These are phyloP conservation scores for Pollenia angustigena DNA, from an alignment of 2,888 invertebrate genomes.

Conservation along the genomic window DNA sequence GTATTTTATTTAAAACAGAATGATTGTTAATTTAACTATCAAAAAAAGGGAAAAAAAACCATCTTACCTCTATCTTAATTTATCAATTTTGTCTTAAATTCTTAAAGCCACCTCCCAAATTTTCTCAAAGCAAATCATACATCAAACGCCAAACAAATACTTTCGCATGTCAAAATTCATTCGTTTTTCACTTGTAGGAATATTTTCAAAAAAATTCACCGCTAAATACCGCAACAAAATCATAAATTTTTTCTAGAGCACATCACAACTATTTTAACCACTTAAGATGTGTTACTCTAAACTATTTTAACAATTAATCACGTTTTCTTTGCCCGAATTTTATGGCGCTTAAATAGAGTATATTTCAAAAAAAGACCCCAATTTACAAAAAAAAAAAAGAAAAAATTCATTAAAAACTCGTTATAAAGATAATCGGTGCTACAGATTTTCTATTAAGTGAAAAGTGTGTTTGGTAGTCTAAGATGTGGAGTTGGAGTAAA, in stretches of 20 bases:
- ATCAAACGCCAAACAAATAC: slow-evolving; percentile 7
- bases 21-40: too few relatives aligned
- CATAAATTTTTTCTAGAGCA: too few relatives aligned
- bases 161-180: slow-evolving; percentile 45
- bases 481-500: slow-evolving; percentile 12
- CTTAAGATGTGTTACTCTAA: slow-evolving; percentile 28
- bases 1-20: too few relatives aligned
- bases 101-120: neutral
- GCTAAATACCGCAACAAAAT: neutral
- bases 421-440: slow-evolving; percentile 53
- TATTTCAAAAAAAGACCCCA: slow-evolving; percentile 21
- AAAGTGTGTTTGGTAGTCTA: slow-evolving; percentile 32
- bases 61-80: too few relatives aligned
- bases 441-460: slow-evolving; percentile 30
- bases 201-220: neutral
- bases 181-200: neutral
- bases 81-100: neutral
- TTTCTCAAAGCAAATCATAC: neutral
- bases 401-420: slow-evolving; percentile 46
- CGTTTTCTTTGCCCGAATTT: slow-evolving; percentile 15
- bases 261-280: neutral
- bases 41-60: too few relatives aligned
- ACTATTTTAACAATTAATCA: slow-evolving; percentile 48
- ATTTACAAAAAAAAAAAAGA: neutral
- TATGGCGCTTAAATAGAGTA: slow-evolving; percentile 49